A percentile compares a stretch with the other conserved stretches of the same genome.
These are phyloP conservation scores for Petrocephalus microphthalmus DNA, from an alignment of 2,113 vertebrate species.

Conservation along the genomic window DNA sequence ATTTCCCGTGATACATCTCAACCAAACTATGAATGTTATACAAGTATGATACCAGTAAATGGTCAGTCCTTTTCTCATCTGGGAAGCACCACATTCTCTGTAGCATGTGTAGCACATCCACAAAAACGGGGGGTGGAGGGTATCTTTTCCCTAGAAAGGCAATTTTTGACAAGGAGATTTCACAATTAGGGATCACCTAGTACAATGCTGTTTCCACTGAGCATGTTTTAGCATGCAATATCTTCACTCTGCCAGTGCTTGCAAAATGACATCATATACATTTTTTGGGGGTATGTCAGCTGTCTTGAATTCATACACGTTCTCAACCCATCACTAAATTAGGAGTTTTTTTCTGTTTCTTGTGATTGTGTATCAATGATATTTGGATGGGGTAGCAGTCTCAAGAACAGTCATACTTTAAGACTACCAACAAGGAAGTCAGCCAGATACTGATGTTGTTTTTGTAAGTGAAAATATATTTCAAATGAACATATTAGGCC, in stretches of 20 bases:
- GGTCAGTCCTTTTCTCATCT: not conserved
- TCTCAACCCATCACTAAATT: not conserved
- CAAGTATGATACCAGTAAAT: not conserved
- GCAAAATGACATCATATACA: not conserved
- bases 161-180: not conserved
- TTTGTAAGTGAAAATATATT: not conserved
- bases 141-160: not conserved
- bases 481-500: not conserved
- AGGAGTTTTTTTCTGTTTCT: not conserved
- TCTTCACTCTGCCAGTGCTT: not conserved
- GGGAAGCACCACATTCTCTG: not conserved
- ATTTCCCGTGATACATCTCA: not conserved
- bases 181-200: not conserved
- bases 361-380: not conserved
- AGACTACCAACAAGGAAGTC: not conserved
- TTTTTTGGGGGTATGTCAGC: constrained; percentile 36
- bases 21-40: not conserved
- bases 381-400: not conserved
- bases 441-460: not conserved
- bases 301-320: not conserved
- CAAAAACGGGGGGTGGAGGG: not conserved
- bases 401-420: not conserved
- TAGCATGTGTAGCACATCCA: not conserved
- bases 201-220: not conserved
- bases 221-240: constrained; percentile 50